These are phyloP conservation scores for Characodon lateralis DNA, from an alignment of 2,797 vertebrate species.

Conservation along the genomic window DNA sequence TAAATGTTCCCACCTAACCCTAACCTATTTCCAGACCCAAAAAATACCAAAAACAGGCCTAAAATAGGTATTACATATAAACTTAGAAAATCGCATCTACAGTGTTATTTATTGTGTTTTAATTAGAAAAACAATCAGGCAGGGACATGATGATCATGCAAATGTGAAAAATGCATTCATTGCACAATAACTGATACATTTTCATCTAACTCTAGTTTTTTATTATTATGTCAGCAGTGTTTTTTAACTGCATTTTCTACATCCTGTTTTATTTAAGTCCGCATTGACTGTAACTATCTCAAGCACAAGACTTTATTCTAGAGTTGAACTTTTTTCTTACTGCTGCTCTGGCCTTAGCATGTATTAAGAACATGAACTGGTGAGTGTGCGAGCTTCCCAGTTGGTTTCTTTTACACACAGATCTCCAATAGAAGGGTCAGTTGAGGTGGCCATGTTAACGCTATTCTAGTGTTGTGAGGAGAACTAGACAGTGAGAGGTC, in stretches of 20 bases:
- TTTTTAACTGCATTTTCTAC: not conserved
- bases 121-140: too few relatives aligned
- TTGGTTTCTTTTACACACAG: constrained; percentile 35
- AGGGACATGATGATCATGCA: not conserved
- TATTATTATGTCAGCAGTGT: not conserved
- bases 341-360: constrained; percentile 12
- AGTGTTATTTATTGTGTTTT: not conserved
- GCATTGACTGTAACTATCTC: not conserved
- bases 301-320: constrained; percentile 13
- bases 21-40: not conserved
- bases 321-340: constrained; percentile 4
- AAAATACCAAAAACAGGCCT: not conserved
- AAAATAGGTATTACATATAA: not conserved
- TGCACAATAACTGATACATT: too few relatives aligned
- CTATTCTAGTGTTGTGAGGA: constrained; percentile 74
- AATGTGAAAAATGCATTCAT: not conserved
- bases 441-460: constrained; percentile 67
- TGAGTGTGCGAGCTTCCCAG: constrained; percentile 23
- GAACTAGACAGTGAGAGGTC: constrained; percentile 77
- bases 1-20: not conserved
- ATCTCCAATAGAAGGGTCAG: constrained; percentile 50
- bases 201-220: not conserved
- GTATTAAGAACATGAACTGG: constrained; percentile 28
- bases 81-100: not conserved
- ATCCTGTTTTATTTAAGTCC: not conserved